phyloP scores from a whole-genome alignment of 2,797 vertebrate species.

The Galaxias olidus region DNA sequence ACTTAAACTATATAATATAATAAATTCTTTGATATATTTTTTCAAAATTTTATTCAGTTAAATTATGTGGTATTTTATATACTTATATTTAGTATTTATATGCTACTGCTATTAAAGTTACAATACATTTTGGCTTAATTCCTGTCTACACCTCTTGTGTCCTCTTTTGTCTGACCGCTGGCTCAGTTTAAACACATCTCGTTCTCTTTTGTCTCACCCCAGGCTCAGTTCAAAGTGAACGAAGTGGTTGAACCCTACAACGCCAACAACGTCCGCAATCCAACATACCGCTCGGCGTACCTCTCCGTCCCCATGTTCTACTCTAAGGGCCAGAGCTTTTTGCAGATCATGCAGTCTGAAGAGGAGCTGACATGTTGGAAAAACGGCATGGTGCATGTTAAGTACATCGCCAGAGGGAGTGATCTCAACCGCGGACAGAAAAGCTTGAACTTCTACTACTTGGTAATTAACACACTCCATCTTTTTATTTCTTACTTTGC shows the following conservation, averaged over 20 bases:
- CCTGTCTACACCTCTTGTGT: too few relatives aligned
- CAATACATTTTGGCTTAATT: too few relatives aligned
- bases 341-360: slow-evolving; percentile 68
- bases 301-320: slow-evolving; percentile 66
- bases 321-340: slow-evolving; percentile 81
- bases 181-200: too few relatives aligned
- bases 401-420: slow-evolving; percentile 74
- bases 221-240: slow-evolving; percentile 55
- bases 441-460: slow-evolving; percentile 75
- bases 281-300: slow-evolving; percentile 40
- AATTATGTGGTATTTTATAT: too few relatives aligned
- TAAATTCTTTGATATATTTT: too few relatives aligned
- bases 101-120: too few relatives aligned
- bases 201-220: slow-evolving; percentile 16
- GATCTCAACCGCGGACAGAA: slow-evolving; percentile 61
- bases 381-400: slow-evolving; percentile 43
- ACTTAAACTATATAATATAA: too few relatives aligned
- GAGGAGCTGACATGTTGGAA: slow-evolving; percentile 68
- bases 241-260: background rate
- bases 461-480: slow-evolving; percentile 61
- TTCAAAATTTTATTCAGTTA: too few relatives aligned
- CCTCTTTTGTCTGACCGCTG: too few relatives aligned
- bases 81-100: too few relatives aligned
- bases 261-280: accelerated
- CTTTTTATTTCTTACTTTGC: background rate